phyloP scores from a whole-genome alignment of 2,797 vertebrate species.

The Myiothlypis coronata region DNA sequence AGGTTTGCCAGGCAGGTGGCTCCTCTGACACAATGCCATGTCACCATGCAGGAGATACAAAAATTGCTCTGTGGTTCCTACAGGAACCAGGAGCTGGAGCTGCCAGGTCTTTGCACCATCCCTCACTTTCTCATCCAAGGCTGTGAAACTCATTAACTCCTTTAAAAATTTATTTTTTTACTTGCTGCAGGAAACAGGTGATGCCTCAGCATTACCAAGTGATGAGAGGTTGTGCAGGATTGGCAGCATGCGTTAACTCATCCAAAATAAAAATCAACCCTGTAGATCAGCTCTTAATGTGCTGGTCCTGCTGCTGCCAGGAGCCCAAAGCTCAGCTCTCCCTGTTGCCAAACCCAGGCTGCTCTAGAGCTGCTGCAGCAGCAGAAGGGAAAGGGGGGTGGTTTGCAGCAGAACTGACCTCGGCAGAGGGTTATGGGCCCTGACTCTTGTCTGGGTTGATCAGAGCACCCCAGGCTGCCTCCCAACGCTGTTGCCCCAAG shows the following conservation, averaged over 20 bases:
- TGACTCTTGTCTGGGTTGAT: background rate
- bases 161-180: background rate
- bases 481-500: accelerated
- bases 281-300: background rate
- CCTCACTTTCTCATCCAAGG: background rate
- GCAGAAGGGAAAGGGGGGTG: background rate
- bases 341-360: background rate
- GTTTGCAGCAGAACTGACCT: background rate
- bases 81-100: background rate
- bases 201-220: background rate
- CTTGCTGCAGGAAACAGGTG: background rate
- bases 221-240: accelerated
- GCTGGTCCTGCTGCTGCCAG: background rate
- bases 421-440: background rate
- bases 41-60: background rate
- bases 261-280: background rate
- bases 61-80: background rate
- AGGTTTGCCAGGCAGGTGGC: background rate
- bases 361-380: background rate
- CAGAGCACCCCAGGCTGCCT: background rate
- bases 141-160: background rate
- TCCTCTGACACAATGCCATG: background rate
- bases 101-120: background rate
- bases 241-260: background rate
- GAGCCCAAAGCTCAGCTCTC: background rate